These are phyloP conservation scores for Reinhardtius hippoglossoides DNA, from an alignment of 2,113 vertebrate species.

Conservation along the genomic window DNA sequence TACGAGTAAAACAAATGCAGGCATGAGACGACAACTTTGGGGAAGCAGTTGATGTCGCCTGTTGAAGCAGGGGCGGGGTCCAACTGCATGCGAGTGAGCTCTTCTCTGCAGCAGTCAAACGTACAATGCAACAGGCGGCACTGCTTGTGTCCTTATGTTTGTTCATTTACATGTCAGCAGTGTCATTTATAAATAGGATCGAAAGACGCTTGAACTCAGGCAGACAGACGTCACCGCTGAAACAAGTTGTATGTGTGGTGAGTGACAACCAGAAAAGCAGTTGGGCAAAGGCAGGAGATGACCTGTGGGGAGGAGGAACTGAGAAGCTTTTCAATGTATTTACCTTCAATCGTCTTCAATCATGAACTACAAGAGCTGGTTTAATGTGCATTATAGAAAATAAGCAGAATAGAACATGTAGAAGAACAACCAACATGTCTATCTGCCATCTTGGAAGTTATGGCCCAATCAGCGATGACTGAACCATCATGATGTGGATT, in stretches of 20 bases:
- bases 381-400: not conserved
- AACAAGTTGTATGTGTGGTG: not conserved
- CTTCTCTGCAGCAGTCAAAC: not conserved
- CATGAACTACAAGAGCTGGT: too few relatives aligned
- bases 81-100: not conserved
- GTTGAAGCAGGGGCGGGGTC: not conserved
- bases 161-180: conserved; percentile 17
- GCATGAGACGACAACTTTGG: conserved; percentile 30
- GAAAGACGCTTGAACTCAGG: conserved; percentile 11
- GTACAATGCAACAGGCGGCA: too few relatives aligned
- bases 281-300: not conserved
- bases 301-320: not conserved
- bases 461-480: not conserved
- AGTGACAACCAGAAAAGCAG: conserved; percentile 8
- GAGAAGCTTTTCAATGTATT: not conserved
- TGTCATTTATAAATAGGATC: conserved; percentile 27
- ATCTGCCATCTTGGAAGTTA: not conserved
- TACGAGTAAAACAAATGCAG: conserved; percentile 40
- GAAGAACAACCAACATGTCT: not conserved
- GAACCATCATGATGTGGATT: not conserved
- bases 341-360: not conserved
- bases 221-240: conserved; percentile 29
- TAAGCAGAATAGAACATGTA: not conserved
- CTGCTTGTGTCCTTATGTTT: conserved; percentile 10
- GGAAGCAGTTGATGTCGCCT: conserved; percentile 16